Conservation (phyloP, 1,140 invertebrate genomes). For the Zelostemma sp. region DNA sequence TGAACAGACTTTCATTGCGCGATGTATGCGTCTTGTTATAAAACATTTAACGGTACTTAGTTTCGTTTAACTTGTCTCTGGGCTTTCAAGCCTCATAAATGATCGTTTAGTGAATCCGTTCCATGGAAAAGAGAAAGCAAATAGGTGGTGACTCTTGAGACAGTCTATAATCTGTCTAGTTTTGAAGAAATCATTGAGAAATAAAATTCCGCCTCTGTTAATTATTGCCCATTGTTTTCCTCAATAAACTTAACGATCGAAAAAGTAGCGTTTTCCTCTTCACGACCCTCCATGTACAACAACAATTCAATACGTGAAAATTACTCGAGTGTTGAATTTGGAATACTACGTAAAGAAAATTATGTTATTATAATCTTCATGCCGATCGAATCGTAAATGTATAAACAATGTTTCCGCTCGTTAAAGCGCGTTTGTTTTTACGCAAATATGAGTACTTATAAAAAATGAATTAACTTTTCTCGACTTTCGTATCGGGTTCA, state of each 20-base stretch:
- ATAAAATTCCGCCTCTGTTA: background rate
- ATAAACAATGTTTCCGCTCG: too few relatives aligned
- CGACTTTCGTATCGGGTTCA: background rate
- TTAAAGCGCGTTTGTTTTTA: too few relatives aligned
- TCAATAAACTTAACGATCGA: background rate
- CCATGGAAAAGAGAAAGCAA: conserved; percentile 11
- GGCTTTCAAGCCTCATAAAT: conserved; percentile 2
- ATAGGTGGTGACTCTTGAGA: background rate
- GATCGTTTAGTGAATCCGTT: conserved; percentile 10
- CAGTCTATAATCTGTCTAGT: background rate
- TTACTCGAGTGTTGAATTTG: too few relatives aligned
- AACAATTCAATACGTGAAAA: too few relatives aligned
- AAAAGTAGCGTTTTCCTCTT: background rate
- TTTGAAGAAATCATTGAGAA: conserved; percentile 5
- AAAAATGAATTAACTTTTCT: conserved; percentile 1
- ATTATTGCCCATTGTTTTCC: background rate
- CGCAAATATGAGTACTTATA: too few relatives aligned
- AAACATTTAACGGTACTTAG: background rate
- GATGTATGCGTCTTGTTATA: too few relatives aligned
- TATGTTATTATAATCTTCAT: too few relatives aligned
- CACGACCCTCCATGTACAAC: too few relatives aligned
- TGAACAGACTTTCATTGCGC: too few relatives aligned
- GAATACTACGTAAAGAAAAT: too few relatives aligned
- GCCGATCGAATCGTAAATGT: too few relatives aligned
- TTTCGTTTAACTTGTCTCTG: background rate